phyloP scores from a whole-genome alignment of 2,797 vertebrate species.

The Pseudomugil tenellus region DNA sequence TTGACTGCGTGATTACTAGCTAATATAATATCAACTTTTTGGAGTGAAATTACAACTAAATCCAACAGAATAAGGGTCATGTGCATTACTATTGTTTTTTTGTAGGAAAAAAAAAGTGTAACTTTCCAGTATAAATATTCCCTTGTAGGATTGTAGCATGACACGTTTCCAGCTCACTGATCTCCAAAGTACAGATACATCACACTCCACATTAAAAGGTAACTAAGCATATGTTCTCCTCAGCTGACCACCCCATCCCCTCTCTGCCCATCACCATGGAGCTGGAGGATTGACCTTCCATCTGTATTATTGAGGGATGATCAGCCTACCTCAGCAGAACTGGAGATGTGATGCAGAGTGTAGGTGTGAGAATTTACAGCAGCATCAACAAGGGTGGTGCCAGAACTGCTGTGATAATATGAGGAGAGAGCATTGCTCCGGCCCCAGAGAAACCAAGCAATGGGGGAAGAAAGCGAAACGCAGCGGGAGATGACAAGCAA shows the following conservation, averaged over 20 bases:
- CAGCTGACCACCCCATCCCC: constrained; percentile 14
- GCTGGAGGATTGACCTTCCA: constrained; percentile 66
- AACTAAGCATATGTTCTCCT: constrained; percentile 60
- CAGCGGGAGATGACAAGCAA: constrained; percentile 1
- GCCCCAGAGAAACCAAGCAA: constrained; percentile 24
- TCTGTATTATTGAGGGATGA: constrained; percentile 38
- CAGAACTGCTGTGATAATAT: constrained; percentile 44
- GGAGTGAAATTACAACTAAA: background rate
- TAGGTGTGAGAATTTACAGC: constrained; percentile 27
- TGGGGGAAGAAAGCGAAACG: background rate
- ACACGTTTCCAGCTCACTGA: constrained; percentile 54
- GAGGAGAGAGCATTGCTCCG: constrained; percentile 17
- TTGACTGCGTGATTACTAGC: background rate
- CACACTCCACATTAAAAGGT: constrained; percentile 56
- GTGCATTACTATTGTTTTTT: no score
- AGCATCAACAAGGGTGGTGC: constrained; percentile 34
- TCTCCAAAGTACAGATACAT: constrained; percentile 51
- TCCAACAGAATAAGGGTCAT: background rate
- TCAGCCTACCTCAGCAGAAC: constrained; percentile 58
- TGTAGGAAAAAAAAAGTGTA: no score
- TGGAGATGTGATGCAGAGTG: background rate
- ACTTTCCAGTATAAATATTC: constrained; percentile 33
- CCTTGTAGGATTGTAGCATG: constrained; percentile 44
- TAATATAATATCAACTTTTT: background rate
- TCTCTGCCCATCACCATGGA: constrained; percentile 46